Percentiles rank a stretch among this genome's conserved stretches.
These are phyloP conservation scores for Luehdorfia chinensis DNA, from an alignment of 1,140 invertebrate species.

Conservation along the genomic window DNA sequence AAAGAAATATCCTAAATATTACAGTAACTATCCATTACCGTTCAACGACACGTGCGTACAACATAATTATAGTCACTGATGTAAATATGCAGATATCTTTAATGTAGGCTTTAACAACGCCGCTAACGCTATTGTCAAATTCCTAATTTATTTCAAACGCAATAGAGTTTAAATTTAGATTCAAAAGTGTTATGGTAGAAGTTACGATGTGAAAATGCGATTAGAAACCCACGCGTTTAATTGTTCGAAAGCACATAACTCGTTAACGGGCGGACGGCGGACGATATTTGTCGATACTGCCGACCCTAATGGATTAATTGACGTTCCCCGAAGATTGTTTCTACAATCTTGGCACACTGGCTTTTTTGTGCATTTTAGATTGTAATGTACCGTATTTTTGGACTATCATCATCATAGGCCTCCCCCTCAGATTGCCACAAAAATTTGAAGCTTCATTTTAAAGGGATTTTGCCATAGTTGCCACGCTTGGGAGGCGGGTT, in stretches of 20 bases:
- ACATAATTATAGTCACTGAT: constrained; percentile 13
- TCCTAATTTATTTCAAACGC: not conserved
- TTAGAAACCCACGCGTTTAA: constrained; percentile 46
- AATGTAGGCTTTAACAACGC: constrained; percentile 4
- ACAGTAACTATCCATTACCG: not conserved
- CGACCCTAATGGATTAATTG: constrained; percentile 31
- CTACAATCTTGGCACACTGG: too few relatives aligned
- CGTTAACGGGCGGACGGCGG: constrained; percentile 14
- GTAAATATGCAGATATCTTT: constrained; percentile 5
- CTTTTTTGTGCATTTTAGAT: too few relatives aligned
- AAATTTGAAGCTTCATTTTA: too few relatives aligned
- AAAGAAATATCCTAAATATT: constrained; percentile 6
- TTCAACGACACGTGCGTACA: constrained; percentile 9
- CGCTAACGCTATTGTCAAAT: not conserved
- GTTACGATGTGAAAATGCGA: constrained; percentile 30
- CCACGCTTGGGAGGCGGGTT: too few relatives aligned
- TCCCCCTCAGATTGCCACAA: too few relatives aligned
- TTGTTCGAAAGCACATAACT: constrained; percentile 59
- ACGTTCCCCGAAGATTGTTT: too few relatives aligned
- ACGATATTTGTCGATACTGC: constrained; percentile 30
- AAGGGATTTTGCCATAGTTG: too few relatives aligned
- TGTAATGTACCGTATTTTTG: too few relatives aligned
- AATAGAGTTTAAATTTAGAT: not conserved
- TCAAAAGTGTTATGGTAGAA: not conserved
- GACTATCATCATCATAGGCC: too few relatives aligned